These are phyloP conservation scores for Hylia prasina DNA, from an alignment of 2,113 vertebrate species.

Conservation along the genomic window DNA sequence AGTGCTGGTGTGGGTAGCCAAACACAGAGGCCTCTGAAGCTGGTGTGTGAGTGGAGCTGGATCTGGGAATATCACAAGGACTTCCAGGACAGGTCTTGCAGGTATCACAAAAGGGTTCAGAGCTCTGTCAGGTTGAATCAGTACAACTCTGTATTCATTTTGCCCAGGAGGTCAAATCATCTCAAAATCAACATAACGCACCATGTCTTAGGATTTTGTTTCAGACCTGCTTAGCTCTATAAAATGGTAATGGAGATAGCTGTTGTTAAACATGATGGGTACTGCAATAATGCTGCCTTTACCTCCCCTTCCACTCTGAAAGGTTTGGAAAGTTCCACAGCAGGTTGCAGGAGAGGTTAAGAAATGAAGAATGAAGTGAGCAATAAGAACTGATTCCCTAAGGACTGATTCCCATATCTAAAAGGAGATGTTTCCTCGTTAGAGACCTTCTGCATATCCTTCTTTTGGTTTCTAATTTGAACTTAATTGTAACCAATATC, in stretches of 20 bases:
- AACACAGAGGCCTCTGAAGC: neutral
- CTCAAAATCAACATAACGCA: neutral
- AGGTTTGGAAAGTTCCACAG: neutral
- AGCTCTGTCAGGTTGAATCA: neutral
- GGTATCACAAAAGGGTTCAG: neutral
- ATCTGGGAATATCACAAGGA: neutral
- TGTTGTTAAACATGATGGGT: neutral
- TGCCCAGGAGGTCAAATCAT: neutral
- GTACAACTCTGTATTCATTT: fast-evolving
- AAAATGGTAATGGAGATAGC: neutral
- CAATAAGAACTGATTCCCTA: neutral
- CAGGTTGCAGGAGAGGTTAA: neutral
- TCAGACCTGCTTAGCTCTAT: neutral
- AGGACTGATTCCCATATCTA: neutral
- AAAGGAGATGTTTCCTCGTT: neutral
- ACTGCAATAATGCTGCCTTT: neutral
- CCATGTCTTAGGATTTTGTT: neutral
- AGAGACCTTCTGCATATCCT: neutral
- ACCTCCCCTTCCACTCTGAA: neutral
- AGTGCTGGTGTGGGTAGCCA: neutral
- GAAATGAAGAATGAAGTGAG: neutral
- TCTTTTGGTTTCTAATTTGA: neutral
- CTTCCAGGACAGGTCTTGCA: neutral
- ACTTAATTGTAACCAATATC: neutral
- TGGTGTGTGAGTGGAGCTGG: fast-evolving